Evolutionary conservation across 2,888 invertebrate species (phyloP), one percentile per base, ranked within the genome.

Genomic region (Notocelia uddmanniana): DNA sequence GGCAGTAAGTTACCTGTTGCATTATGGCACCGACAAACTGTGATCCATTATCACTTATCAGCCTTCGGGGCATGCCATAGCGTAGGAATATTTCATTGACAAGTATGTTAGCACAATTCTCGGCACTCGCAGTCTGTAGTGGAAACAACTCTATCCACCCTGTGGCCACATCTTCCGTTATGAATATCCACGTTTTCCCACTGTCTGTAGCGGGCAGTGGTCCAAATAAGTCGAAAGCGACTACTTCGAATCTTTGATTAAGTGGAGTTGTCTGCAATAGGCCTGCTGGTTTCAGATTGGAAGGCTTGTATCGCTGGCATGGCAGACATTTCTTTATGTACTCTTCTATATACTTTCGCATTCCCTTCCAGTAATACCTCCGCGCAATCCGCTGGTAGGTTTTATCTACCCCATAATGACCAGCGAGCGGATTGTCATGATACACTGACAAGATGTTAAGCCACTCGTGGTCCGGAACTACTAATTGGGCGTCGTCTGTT

Each of bases 1-100:
- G 59, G 54, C 78, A 79, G 41, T 76, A 78, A 2, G 76, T 71
- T 19, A 82, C 73, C 59, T 85, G 79, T 71, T 86, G 86, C 83
- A 85, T 85, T 0, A 82, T 73, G 1, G 63, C 76, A 31, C 31
- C 9, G 8, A 31, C 31, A 31, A 31, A 31, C 31, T 31, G 31
- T 31, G 31, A 31, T 31, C 85, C 87, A 72, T 87, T 87, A 69
- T 88, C 85, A 34, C 77, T 78, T 1, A 82, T 31, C 9, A 31
- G 31, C 31, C 31, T 31, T 5, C 31, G 31, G 9, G 31, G 31
- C 31, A 31, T 31, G 9, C 31, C 31, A 31, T 31, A 31, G 31
- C 31, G 31, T 78, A 79, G 54, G 23, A 79, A 66, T 0, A 77
- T 54, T 68, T 78, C 78, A 18, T 78, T 37, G 0, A 79, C 26